A percentile compares a stretch with the other conserved stretches of the same genome.
Conservation (phyloP, 2,888 invertebrate genomes). For the Cantharis flavilabris region DNA sequence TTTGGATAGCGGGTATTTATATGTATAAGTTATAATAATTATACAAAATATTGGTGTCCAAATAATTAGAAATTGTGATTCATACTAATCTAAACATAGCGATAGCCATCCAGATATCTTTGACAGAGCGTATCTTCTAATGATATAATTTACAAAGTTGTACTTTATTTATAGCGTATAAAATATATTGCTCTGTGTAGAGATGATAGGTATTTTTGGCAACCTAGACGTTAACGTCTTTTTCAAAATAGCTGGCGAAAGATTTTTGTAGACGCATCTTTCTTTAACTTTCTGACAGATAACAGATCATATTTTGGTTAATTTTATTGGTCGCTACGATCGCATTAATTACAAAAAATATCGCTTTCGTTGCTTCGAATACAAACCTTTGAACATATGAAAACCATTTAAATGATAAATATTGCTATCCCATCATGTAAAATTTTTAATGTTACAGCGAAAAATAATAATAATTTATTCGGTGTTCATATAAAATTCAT, state of each 20-base stretch:
- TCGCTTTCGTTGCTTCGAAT: slow-evolving; percentile 18
- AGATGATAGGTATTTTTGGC: slow-evolving; percentile 39
- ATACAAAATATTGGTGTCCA: background rate
- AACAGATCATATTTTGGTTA: slow-evolving; percentile 25
- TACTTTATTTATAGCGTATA: slow-evolving; percentile 48
- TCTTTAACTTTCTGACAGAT: slow-evolving; percentile 21
- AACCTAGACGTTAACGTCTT: slow-evolving; percentile 39
- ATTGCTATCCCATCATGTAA: background rate
- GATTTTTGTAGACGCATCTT: slow-evolving; percentile 34
- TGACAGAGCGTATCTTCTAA: slow-evolving; percentile 46
- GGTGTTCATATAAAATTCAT: background rate
- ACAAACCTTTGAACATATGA: slow-evolving; percentile 11
- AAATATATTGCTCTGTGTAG: slow-evolving; percentile 43
- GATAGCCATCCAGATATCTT: slow-evolving; percentile 36
- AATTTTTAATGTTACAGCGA: background rate
- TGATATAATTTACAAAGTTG: slow-evolving; percentile 45
- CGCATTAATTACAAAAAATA: slow-evolving; percentile 14
- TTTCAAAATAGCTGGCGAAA: slow-evolving; percentile 46
- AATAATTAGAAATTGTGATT: slow-evolving; percentile 6
- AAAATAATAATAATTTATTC: background rate
- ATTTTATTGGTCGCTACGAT: slow-evolving; percentile 20
- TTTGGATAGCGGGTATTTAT: slow-evolving; percentile 8
- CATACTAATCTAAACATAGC: slow-evolving; percentile 31
- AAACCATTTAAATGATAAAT: slow-evolving; percentile 3
- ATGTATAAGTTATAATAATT: background rate